Evolutionary conservation across 2,113 vertebrate genomes (phyloP), one percentile per base, ranked within the genome.

Genomic region (Psittacus erithacus): DNA sequence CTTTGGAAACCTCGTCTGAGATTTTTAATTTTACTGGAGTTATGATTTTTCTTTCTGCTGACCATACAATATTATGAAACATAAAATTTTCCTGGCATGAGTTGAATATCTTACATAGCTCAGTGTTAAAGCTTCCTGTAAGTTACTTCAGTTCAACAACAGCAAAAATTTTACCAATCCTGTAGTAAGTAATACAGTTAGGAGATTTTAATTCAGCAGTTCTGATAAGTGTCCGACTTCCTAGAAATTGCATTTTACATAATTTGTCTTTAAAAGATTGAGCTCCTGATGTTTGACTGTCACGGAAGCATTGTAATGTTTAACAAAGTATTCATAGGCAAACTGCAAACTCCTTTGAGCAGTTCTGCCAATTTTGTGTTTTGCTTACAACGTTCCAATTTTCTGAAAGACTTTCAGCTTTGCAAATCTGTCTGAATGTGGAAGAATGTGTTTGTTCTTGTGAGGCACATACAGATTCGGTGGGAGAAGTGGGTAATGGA

Each of bases 321-420:
- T 79, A 82, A 60, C 11, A 9, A 79, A 78, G 80, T 73, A 65
- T 49, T 76, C 13, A 1, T n/a, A 43, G 80, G 65, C 82, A 92
- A 90, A 67, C 90, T 77, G 53, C 49, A 70, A 71, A 69, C 41
- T 91, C 38, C 29, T 57, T 27, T 52, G 55, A 64, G 28, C 46
- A 44, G 8, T 65, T 92, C 76, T 93, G 90, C 80, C 80, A 82
- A 44, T 86, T 75, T 44, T 52, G 10, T 88, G 82, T 86, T 95
- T 86, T 91, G 83, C 41, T 41, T 93, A 23, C 49, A 63, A 53
- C 0, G 1, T 88, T 92, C 69, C 64, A 77, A 7, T 70, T 14
- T 80, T 43, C 55, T 78, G 76, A 83, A 92, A 71, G 64, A 28
- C 69, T 88, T 73, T 55, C 62, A 96, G 83, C 47, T 90, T 94